These are phyloP conservation scores for Temnopleurus reevesii DNA, from an alignment of 53 echinoderm and acorn worm species.

Conservation along the genomic window DNA sequence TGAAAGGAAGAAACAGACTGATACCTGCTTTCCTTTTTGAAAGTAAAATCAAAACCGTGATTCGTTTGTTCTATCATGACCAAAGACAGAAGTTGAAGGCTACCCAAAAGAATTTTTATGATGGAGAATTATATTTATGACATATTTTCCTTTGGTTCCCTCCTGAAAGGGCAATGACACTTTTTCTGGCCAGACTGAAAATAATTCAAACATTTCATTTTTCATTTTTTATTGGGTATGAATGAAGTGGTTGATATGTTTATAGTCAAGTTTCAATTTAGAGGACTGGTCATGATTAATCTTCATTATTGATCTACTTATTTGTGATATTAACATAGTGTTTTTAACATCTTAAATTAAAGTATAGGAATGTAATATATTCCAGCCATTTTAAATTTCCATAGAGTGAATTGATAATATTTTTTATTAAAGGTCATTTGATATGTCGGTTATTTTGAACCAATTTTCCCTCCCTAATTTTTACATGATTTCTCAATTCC, in stretches of 20 bases:
- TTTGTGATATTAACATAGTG: too few species aligned
- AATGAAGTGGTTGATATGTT: not conserved
- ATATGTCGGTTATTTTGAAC: too few species aligned
- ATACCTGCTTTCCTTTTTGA: not conserved
- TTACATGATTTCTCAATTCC: too few species aligned
- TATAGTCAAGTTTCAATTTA: not conserved
- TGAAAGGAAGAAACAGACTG: too few species aligned
- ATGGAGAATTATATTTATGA: not conserved
- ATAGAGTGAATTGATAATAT: too few species aligned
- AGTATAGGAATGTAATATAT: too few species aligned
- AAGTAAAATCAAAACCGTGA: slow-evolving; percentile 17
- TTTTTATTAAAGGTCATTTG: too few species aligned
- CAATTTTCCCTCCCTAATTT: too few species aligned
- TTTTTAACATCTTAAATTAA: too few species aligned
- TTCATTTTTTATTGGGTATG: not conserved
- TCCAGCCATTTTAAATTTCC: too few species aligned
- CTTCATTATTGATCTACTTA: too few species aligned
- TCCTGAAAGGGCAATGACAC: slow-evolving; percentile 23
- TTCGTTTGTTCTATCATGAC: not conserved
- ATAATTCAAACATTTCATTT: not conserved
- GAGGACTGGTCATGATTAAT: too few species aligned
- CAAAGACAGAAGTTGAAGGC: not conserved
- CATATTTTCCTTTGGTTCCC: not conserved
- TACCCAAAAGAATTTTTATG: slow-evolving; percentile 6
- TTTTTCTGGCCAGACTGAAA: not conserved